phyloP scores from a whole-genome alignment of 2,797 vertebrate species.

The Kryptopterus vitreolus region DNA sequence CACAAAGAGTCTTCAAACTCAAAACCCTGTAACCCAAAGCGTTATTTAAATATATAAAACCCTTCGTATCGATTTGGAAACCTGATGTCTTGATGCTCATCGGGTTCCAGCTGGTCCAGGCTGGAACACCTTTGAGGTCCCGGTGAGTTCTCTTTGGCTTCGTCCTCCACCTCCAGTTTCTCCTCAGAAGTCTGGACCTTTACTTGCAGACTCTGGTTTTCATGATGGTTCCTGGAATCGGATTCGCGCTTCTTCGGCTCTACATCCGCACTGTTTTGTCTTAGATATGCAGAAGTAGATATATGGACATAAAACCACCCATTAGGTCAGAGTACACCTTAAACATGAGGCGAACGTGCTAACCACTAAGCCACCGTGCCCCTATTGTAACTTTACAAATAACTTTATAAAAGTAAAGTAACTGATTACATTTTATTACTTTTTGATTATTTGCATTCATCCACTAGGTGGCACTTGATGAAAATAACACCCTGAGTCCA shows the following conservation, averaged over 20 bases:
- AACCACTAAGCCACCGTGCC: too few species aligned
- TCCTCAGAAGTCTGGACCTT: slow-evolving; percentile 83
- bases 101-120: slow-evolving; percentile 76
- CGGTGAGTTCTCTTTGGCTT: slow-evolving; percentile 63
- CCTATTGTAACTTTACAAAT: too few species aligned
- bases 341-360: too few species aligned
- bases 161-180: slow-evolving; percentile 71
- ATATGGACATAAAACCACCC: not conserved
- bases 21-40: too few species aligned
- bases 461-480: too few species aligned
- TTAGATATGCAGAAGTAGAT: not conserved
- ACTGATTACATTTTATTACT: too few species aligned
- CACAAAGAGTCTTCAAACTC: not conserved
- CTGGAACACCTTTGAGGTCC: slow-evolving; percentile 78
- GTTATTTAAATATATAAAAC: too few species aligned
- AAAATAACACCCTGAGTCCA: too few species aligned
- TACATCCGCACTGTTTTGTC: slow-evolving; percentile 61
- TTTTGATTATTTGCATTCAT: too few species aligned
- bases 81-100: slow-evolving; percentile 82
- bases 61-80: slow-evolving; percentile 97
- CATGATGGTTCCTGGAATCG: slow-evolving; percentile 31
- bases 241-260: slow-evolving; percentile 43
- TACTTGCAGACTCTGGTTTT: slow-evolving; percentile 77
- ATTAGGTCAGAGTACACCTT: not conserved
- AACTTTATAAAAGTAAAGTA: too few species aligned